Evolutionary conservation across 2,113 vertebrate genomes (phyloP), one percentile per base, ranked within the genome.

Genomic region (Hippocampus guttulatus): DNA sequence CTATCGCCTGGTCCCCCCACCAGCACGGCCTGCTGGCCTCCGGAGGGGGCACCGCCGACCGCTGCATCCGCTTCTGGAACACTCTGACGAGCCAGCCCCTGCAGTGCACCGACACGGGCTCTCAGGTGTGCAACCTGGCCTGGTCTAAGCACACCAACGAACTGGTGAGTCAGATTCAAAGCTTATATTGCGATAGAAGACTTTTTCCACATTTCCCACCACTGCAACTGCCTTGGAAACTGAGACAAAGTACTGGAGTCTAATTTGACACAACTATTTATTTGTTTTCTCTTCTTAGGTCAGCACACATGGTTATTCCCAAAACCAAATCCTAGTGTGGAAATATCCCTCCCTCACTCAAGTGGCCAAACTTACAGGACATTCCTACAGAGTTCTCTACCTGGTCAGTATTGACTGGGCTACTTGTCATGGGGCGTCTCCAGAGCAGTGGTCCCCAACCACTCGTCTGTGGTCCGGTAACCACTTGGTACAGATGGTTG

Each of bases 11-110:
- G 97, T 99, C 97, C 9, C 97, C 97, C 0, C 97, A 99, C 85
- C 97, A 99, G 84, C 97, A 99, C 0, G 97, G 97, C 11, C 92
- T 98, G 57, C 89, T 99, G 40, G 97, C 97, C 0, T 99, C 97
- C 0, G 97, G 97, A 0, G 97, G 97, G 0, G 97, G 97, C 55
- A 98, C 97, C 0, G 97, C 97, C 0, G 97, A 99, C 89, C 97
- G 97, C 82, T 99, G 97, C 88, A 98, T 99, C 78, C 96, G 97
- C 79, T 99, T 99, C 91, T 99, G 97, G 97, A 99, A 99, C 92
- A 99, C 97, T 0, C 92, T 99, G 1, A 99, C 97, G 0, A 96
- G 95, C 63, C 97, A 99, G 87, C 97, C 97, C 0, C 80, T 99
- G 72, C 96, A 99, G 90, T 98, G 96, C 86, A 97, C 97, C 0